Evolutionary conservation across 1,140 invertebrate species (phyloP), one percentile per base, ranked within the genome.

Genomic region (Drosophila kohkoa): DNA sequence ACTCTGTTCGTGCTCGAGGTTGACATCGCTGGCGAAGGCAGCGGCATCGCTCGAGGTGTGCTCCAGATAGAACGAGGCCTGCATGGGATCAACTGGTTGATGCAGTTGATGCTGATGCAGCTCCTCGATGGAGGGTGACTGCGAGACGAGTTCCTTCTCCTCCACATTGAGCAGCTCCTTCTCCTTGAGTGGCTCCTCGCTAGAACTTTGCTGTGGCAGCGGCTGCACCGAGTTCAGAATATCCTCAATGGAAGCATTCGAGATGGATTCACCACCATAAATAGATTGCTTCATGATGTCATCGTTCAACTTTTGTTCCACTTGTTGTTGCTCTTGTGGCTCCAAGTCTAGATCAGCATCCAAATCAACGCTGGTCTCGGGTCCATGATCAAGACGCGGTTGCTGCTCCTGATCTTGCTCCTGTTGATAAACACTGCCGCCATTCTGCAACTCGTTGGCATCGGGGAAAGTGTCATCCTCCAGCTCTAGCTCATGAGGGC

Each of bases 141-240:
- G 78, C 1, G 90, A 90, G 1, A 91, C 70, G 32, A 79, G 78
- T 46, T 91, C 90, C 62, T 91, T 92, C n/a, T 92, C 90, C 48
- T 91, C 87, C 1, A 90, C 81, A 43, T 92, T 65, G 3, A 92
- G 67, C 38, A 85, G 32, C 59, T 89, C 85, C 59, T 88, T 89
- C 13, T 81, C 80, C 20, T 60, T 64, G 2, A 80, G 55, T 4
- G 52, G 63, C 16, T 82, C 83, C 3, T 83, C 80, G 7, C 38
- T 59, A 2, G 51, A 6, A 5, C 16, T 16, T 5, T 77, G 69
- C 20, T 54, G 65, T 5, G 90, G 90, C 51, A 92, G 45, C 5
- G 77, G 77, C 35, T 92, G 90, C n/a, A 92, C 90, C 1, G 90
- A 91, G 46, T 92, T 92, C 0, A 92, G 48, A n/a, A 92, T 85